Evolutionary conservation across 2,797 vertebrate species (phyloP).

Genomic region (Prunella strophiata): DNA sequence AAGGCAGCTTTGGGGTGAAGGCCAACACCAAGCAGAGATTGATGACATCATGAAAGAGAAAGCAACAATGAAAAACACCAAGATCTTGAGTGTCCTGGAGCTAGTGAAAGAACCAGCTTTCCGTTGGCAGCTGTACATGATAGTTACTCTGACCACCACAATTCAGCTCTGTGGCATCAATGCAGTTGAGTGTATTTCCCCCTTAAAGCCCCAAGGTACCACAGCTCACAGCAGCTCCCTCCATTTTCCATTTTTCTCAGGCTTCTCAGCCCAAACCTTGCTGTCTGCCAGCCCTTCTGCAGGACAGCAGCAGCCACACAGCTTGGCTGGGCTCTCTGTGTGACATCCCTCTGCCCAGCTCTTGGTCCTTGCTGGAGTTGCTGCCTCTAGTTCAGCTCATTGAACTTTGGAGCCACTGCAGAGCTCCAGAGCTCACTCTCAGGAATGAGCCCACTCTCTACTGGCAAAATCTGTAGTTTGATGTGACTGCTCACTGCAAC

Average conservation of each 20-base stretch:
- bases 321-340: neutral
- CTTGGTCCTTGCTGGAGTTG: neutral
- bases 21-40: constrained; percentile 76
- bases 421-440: neutral
- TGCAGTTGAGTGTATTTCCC: constrained; percentile 77
- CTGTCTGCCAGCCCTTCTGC: neutral
- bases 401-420: neutral
- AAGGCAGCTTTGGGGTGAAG: constrained; percentile 80
- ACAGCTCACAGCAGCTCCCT: neutral
- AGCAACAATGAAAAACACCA: constrained; percentile 63
- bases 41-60: constrained; percentile 85
- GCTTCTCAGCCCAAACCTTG: neutral
- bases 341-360: neutral
- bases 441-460: neutral
- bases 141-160: constrained; percentile 82
- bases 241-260: neutral
- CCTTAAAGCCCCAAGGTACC: neutral
- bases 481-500: neutral
- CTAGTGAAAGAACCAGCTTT: constrained; percentile 74
- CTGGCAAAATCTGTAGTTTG: neutral
- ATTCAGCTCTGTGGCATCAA: constrained; percentile 91
- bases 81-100: constrained; percentile 77
- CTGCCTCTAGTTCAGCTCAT: neutral
- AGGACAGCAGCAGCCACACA: neutral
- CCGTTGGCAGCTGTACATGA: constrained; percentile 84